Percentiles rank a stretch among this genome's conserved stretches.
These are phyloP conservation scores for Notamacropus eugenii DNA, from an alignment of 2,797 vertebrate species.

Conservation along the genomic window DNA sequence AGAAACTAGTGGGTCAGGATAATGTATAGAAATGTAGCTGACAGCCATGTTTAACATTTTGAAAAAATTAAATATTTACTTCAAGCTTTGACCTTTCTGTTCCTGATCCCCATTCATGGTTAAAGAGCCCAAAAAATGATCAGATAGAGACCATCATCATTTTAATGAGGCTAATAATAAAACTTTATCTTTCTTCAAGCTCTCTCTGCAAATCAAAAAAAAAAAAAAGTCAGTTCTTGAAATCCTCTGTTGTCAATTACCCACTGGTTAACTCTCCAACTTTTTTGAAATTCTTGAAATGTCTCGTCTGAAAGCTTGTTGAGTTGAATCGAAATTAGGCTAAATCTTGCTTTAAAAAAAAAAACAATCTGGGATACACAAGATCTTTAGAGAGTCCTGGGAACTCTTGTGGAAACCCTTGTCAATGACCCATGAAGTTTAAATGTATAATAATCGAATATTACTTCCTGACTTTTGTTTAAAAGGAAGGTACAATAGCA, in stretches of 20 bases:
- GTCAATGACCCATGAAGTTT: neutral
- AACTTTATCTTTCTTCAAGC: neutral
- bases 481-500: neutral
- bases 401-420: neutral
- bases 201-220: neutral
- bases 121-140: neutral
- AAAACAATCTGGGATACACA: neutral
- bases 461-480: neutral
- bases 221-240: neutral
- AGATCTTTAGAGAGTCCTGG: neutral
- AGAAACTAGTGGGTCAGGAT: conserved; percentile 12
- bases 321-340: neutral
- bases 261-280: neutral
- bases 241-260: neutral
- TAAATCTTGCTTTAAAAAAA: neutral
- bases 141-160: neutral
- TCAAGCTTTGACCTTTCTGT: neutral
- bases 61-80: neutral
- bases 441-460: neutral
- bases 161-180: neutral
- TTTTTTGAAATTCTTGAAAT: neutral
- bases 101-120: neutral
- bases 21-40: conserved; percentile 2
- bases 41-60: neutral
- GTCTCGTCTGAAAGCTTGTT: neutral